Base-by-base conservation (phyloP, 2,797 vertebrate species). In the Bucorvus abyssinicus region DNA sequence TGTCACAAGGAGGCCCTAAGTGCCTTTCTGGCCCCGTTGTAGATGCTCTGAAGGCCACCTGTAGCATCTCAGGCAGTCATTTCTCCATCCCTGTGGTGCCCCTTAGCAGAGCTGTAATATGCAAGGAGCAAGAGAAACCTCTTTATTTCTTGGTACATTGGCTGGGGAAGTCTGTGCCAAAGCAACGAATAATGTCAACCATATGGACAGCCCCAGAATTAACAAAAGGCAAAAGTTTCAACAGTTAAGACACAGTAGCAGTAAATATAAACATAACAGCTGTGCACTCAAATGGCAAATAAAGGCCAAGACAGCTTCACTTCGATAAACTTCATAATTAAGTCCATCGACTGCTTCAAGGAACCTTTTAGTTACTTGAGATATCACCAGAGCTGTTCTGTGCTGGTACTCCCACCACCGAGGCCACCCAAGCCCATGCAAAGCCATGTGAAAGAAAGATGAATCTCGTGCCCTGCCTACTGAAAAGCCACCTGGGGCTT, bases 1-100 rank as follows among this genome's bases (percentile, higher is more conserved):
- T 40, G 60, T 44, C 87, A 73, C 50, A 70, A 87, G 14, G 59
- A 87, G 57, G n/a, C 36, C 36, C n/a, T 24, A 67, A 73, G 56
- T 49, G 44, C 32, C 70, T 21, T 68, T 63, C 56, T 4, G 4
- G 60, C 18, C n/a, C 34, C 6, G 6, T 1, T 64, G 55, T 3
- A 61, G 67, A 24, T 38, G 55, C 59, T 55, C 63, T 52, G 52
- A 84, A 89, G 75, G n/a, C 61, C 74, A 92, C 40, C 77, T 90
- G 67, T 17, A 56, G 30, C 27, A 40, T 55, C 81, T n/a, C 70
- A 84, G 86, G 49, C 52, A 44, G 63, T 9, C 30, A 49, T 49
- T 70, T 69, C 82, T 80, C 56, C 42, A 3, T 47, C 81, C 75
- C 85, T 55, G 59, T 38, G 61, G 61, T 73, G 38, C 11, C 55